Evolutionary conservation across 1,140 invertebrate species (phyloP), one percentile per base, ranked within the genome.

Genomic region (Cotesia vestalis): DNA sequence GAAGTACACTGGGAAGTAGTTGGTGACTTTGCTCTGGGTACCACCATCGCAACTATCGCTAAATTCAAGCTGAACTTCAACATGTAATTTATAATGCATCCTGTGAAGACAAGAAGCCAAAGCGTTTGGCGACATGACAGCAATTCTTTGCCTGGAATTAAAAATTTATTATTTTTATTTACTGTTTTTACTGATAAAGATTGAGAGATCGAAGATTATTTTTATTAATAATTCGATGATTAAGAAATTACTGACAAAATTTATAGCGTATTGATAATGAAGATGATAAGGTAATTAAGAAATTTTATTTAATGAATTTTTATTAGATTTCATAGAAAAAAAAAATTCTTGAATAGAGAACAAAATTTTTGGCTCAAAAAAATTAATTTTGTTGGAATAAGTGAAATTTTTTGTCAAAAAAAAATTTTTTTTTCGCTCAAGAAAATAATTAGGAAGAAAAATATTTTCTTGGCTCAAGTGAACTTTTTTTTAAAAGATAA

Each of bases 31-130:
- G 11, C 35, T 70, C 64, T 74, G 2, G 73, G 73, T 53, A 74
- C 35, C 1, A 73, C 72, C 60, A 70, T 74, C 3, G 73, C 68
- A 11, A 74, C 73, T 4, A 74, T 69, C 1, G 64, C 73, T 8
- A 74, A 51, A 64, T 74, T 70, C 9, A 74, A 35, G 52, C 64
- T 67, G n/a, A 71, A 61, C 14, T 74, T 74, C 9, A 74, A n/a
- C 73, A 74, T 74, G 36, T 71, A 74, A 66, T 74, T 74, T 12
- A 74, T 52, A 3, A 61, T 36, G 17, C 73, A 66, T 61, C 73
- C 73, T n/a, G 73, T 66, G 46, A 74, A 74, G 8, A 74, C 17
- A 2, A 74, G 55, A 17, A 35, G 61, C 68, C 68, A 74, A 6
- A 74, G 38, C 9, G 63, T 53, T 34, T 53, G 12, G 36, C 73